Base-by-base conservation (phyloP, 2,888 invertebrate species). In the Aromia moschata region DNA sequence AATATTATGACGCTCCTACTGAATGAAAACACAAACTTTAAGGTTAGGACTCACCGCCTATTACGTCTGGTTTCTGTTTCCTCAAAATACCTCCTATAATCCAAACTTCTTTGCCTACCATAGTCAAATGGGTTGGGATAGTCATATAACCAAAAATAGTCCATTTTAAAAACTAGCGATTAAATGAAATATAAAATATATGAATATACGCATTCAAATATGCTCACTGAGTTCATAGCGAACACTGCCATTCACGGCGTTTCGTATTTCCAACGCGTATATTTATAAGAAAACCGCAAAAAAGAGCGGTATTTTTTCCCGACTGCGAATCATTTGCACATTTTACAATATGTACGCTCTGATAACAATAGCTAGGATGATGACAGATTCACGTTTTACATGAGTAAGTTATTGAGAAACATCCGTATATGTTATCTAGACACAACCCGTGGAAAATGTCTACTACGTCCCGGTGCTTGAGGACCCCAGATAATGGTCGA, bases 141-240 rank as follows among this genome's bases (percentile, higher is more conserved):
- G 14, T 41, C 51, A 15, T 33, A 36, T 5, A 16, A 30, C 44
- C 44, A 54, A 36, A 54, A 14, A 20, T 54, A 44, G 1, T 44
- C 53, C 53, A 54, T 54, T 11, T 30, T n/a, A 33, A 38, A n/a
- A 40, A 5, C 7, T n/a, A 7, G 11, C n/a, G n/a, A n/a, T n/a
- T 33, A 33, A 33, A n/a, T n/a, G n/a, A 7, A 33, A 11, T 10
- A n/a, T n/a, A n/a, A n/a, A n/a, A n/a, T n/a, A n/a, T n/a, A n/a
- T n/a, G n/a, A n/a, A n/a, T n/a, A n/a, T n/a, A n/a, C n/a, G n/a
- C n/a, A n/a, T n/a, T n/a, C n/a, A n/a, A n/a, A n/a, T n/a, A n/a
- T n/a, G 33, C 10, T 7, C 33, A 33, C 33, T 2, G 11, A 33
- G 3, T 7, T 33, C 33, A 33, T 7, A 33, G n/a, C 11, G n/a